These are phyloP conservation scores for Talpa occidentalis DNA, from an alignment of 2,113 vertebrate species.

Conservation along the genomic window DNA sequence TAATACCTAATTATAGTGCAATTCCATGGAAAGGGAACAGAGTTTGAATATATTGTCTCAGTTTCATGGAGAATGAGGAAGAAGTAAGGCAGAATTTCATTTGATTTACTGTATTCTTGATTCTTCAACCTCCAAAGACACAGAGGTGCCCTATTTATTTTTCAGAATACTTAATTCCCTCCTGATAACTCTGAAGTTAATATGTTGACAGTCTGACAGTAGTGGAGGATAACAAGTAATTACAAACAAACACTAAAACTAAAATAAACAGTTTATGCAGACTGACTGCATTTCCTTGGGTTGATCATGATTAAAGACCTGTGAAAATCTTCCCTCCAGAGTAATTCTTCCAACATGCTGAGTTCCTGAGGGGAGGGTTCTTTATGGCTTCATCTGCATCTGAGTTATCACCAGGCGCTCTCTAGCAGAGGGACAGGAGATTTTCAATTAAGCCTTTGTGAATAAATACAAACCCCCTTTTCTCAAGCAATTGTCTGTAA, in stretches of 20 bases:
- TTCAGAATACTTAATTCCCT: slow-evolving; percentile 54
- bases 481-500: slow-evolving; percentile 53
- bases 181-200: slow-evolving; percentile 54
- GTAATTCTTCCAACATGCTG: background rate
- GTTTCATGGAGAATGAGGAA: background rate
- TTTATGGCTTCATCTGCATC: slow-evolving; percentile 13
- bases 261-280: slow-evolving; percentile 69
- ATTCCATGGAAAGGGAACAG: background rate
- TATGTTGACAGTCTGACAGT: slow-evolving; percentile 56
- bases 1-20: background rate
- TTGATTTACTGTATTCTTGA: background rate
- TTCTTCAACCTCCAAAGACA: background rate
- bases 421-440: background rate
- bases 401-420: background rate
- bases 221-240: slow-evolving; percentile 63
- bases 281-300: slow-evolving; percentile 23
- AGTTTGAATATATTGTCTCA: background rate
- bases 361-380: background rate
- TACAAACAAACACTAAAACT: slow-evolving; percentile 72
- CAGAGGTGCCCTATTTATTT: slow-evolving; percentile 36
- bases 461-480: slow-evolving; percentile 57
- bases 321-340: slow-evolving; percentile 28
- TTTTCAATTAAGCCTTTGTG: slow-evolving; percentile 60
- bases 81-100: background rate
- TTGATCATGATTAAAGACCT: slow-evolving; percentile 65